Conservation (phyloP, 1,140 invertebrate species). For the Drosophila rhopaloa region DNA sequence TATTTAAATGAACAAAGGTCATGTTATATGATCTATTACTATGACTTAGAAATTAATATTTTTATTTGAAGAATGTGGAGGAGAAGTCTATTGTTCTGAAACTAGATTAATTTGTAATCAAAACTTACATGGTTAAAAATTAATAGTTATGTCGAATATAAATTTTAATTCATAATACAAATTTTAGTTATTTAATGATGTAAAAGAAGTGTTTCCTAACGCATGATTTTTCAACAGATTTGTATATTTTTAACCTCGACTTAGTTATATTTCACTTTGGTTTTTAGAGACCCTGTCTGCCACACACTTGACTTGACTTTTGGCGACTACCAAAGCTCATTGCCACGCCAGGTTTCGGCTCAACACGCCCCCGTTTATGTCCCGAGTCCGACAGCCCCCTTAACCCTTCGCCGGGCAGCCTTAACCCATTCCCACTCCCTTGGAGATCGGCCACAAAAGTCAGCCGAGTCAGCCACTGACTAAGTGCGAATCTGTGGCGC, state of each 20-base stretch:
- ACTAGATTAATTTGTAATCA: too few relatives aligned
- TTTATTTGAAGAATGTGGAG: too few relatives aligned
- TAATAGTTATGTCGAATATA: too few relatives aligned
- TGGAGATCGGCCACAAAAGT: conserved; percentile 27
- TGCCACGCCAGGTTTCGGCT: conserved; percentile 58
- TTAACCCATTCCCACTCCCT: conserved; percentile 9
- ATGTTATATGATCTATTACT: too few relatives aligned
- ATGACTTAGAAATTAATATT: background rate
- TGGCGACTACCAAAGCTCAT: conserved; percentile 66
- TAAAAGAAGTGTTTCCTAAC: too few relatives aligned
- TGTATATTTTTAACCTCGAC: background rate
- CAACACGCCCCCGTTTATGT: conserved; percentile 79
- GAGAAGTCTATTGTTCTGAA: too few relatives aligned
- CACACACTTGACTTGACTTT: conserved; percentile 48
- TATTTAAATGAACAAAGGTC: too few relatives aligned
- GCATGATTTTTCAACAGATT: too few relatives aligned
- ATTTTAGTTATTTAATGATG: too few relatives aligned
- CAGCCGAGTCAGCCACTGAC: conserved; percentile 64
- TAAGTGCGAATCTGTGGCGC: conserved; percentile 82
- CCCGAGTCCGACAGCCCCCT: conserved; percentile 41
- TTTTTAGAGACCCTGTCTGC: conserved; percentile 9
- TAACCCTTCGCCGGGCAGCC: background rate
- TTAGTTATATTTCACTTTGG: background rate
- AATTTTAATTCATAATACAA: too few relatives aligned
- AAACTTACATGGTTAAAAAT: too few relatives aligned